Evolutionary conservation across 2,888 invertebrate genomes (phyloP).

Genomic region (Synanthedon vespiformis): DNA sequence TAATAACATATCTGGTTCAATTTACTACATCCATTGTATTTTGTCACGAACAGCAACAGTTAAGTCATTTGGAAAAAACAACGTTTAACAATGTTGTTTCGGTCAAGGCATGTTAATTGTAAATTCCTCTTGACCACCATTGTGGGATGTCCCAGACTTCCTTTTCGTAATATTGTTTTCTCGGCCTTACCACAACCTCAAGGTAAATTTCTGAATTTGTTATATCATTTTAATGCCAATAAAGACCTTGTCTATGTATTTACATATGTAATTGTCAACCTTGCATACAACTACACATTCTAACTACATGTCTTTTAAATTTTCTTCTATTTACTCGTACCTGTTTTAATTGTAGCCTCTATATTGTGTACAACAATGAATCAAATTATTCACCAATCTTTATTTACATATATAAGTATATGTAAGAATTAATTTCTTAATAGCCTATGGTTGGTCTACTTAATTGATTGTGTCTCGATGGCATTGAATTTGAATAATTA

Average conservation of each 20-base stretch:
- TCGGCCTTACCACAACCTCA: slow-evolving; percentile 42
- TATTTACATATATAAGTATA: no score
- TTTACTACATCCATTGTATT: no score
- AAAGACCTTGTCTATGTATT: slow-evolving; percentile 46
- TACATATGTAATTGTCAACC: slow-evolving; percentile 50
- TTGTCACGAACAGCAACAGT: no score
- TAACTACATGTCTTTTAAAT: slow-evolving; percentile 12
- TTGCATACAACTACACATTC: slow-evolving; percentile 27
- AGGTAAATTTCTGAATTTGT: slow-evolving; percentile 43
- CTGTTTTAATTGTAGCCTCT: not conserved
- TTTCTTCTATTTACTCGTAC: not conserved
- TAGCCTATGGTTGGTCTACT: no score
- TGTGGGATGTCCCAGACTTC: slow-evolving; percentile 30
- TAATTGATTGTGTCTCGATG: no score
- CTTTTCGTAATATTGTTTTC: slow-evolving; percentile 30
- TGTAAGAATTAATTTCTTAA: no score
- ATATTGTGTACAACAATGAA: not conserved
- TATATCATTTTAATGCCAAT: slow-evolving; percentile 35
- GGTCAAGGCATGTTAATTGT: not conserved
- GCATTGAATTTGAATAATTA: no score
- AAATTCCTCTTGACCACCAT: slow-evolving; percentile 1
- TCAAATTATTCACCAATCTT: not conserved
- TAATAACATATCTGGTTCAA: no score
- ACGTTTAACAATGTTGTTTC: not conserved
- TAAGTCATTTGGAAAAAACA: not conserved